phyloP scores from a whole-genome alignment of 1,140 invertebrate genomes.

The Drosophila micromelanica region DNA sequence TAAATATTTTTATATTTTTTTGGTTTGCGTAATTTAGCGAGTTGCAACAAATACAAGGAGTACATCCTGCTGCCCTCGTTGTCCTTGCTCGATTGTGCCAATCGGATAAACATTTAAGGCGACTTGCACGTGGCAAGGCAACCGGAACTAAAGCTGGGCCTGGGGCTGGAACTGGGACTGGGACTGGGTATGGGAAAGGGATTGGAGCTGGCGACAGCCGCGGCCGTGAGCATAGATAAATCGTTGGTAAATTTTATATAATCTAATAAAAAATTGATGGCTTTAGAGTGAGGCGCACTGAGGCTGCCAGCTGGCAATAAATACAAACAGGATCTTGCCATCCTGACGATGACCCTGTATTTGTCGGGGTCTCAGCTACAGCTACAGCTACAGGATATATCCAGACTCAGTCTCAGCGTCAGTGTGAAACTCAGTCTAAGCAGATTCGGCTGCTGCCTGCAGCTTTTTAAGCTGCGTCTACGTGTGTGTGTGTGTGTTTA shows the following conservation, averaged over 20 bases:
- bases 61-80: slow-evolving; percentile 48
- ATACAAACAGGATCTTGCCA: slow-evolving; percentile 61
- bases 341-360: slow-evolving; percentile 8
- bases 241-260: slow-evolving; percentile 82
- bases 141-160: background rate
- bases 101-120: slow-evolving; percentile 40
- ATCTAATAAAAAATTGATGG: slow-evolving; percentile 82
- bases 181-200: background rate
- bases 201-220: slow-evolving; percentile 34
- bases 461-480: slow-evolving; percentile 47
- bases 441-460: slow-evolving; percentile 24
- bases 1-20: too few species aligned
- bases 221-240: slow-evolving; percentile 73
- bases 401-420: slow-evolving; percentile 1
- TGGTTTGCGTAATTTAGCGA: slow-evolving; percentile 47
- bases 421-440: slow-evolving; percentile 23
- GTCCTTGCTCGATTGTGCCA: slow-evolving; percentile 47
- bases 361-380: slow-evolving; percentile 14
- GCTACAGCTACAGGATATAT: slow-evolving; percentile 6
- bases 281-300: slow-evolving; percentile 66
- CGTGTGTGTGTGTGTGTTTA: slow-evolving; percentile 13
- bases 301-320: slow-evolving; percentile 67
- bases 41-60: slow-evolving; percentile 55
- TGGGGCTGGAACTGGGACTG: background rate
- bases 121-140: background rate